Evolutionary conservation across 2,113 vertebrate genomes (phyloP).

Genomic region (Dryoscopus gambensis): DNA sequence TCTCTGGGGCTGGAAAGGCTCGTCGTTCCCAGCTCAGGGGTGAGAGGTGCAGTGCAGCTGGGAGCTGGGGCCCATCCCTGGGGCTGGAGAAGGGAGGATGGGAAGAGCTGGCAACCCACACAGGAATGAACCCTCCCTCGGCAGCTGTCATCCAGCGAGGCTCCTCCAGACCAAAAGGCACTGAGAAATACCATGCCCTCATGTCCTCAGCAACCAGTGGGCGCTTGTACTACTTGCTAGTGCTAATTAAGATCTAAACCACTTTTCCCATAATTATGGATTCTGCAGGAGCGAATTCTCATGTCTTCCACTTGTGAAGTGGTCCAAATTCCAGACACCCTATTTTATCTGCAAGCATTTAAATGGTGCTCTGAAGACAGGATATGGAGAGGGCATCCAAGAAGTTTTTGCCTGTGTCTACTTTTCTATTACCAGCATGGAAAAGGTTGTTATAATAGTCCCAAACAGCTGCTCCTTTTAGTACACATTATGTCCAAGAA

Average conservation of each 20-base stretch:
- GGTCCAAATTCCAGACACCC: not conserved
- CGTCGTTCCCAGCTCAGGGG: rapidly evolving
- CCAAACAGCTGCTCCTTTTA: not conserved
- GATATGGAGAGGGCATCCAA: not conserved
- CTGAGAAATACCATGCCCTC: rapidly evolving
- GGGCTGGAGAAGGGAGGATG: not conserved
- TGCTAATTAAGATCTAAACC: not conserved
- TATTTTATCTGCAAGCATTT: not conserved
- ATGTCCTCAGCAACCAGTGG: not conserved
- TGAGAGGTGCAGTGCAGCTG: not conserved
- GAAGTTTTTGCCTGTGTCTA: not conserved
- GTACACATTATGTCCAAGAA: not conserved
- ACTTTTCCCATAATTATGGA: not conserved
- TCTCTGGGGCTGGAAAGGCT: not conserved
- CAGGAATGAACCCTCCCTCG: not conserved
- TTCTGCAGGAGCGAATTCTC: not conserved
- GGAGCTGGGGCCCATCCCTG: not conserved
- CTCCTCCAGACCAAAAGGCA: not conserved
- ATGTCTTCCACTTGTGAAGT: not conserved
- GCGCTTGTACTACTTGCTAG: not conserved
- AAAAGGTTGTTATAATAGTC: not conserved
- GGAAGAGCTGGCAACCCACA: rapidly evolving
- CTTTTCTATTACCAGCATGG: not conserved
- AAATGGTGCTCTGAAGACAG: not conserved
- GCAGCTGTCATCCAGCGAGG: rapidly evolving